Evolutionary conservation across 2,797 vertebrate genomes (phyloP).

Genomic region (Galagoides demidoff): DNA sequence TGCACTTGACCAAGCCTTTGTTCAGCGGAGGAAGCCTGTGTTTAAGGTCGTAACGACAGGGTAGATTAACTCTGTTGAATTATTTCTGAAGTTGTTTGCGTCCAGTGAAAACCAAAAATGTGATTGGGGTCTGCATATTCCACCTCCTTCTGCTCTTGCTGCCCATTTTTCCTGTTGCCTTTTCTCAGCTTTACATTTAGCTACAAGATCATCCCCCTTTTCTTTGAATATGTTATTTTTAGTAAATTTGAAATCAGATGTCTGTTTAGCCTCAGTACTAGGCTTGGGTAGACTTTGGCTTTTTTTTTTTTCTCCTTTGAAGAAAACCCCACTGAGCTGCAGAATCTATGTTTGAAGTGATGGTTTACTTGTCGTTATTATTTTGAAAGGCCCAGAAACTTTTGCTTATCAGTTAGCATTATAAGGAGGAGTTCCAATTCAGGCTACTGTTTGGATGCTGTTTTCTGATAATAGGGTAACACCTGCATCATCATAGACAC

Average conservation of each 20-base stretch:
- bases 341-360: conserved; percentile 46
- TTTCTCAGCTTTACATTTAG: conserved; percentile 53
- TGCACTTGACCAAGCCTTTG: conserved; percentile 62
- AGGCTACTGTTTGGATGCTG: conserved; percentile 46
- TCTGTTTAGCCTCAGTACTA: conserved; percentile 45
- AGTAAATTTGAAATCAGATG: conserved; percentile 39
- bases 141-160: not conserved
- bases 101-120: conserved; percentile 11
- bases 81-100: conserved; percentile 74
- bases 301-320: conserved; percentile 5
- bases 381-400: conserved; percentile 67
- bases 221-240: conserved; percentile 53
- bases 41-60: conserved; percentile 9
- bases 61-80: conserved; percentile 50
- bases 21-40: conserved; percentile 48
- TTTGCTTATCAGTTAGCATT: conserved; percentile 59
- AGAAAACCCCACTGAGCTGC: not conserved
- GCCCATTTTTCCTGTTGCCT: not conserved
- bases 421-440: not conserved
- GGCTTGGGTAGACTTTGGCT: not conserved
- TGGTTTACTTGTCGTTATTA: conserved; percentile 51
- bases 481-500: conserved; percentile 45
- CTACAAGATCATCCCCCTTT: conserved; percentile 18
- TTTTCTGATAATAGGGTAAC: conserved; percentile 49
- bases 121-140: conserved; percentile 58